These are phyloP conservation scores for Piaya cayana DNA, from an alignment of 2,113 vertebrate genomes.

Conservation along the genomic window DNA sequence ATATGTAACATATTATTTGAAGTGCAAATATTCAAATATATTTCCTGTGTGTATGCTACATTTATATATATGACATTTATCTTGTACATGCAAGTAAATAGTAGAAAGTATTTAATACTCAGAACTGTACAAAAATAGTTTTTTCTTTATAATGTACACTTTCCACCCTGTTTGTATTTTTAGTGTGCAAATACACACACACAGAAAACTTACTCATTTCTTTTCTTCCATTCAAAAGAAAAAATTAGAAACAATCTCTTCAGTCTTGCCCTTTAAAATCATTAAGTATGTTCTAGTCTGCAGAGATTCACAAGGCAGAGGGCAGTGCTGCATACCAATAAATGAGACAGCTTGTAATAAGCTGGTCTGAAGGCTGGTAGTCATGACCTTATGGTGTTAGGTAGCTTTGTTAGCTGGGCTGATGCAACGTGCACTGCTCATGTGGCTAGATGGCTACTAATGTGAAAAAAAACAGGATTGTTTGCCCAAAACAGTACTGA, in stretches of 20 bases:
- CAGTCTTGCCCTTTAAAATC: background rate
- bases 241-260: background rate
- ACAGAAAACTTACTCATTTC: background rate
- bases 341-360: background rate
- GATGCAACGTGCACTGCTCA: background rate
- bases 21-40: background rate
- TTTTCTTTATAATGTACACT: background rate
- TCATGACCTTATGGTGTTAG: accelerated
- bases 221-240: background rate
- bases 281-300: background rate
- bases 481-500: background rate
- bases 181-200: background rate
- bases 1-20: background rate
- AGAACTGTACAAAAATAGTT: background rate
- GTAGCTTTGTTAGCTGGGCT: background rate
- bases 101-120: background rate
- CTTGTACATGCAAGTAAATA: too few species aligned
- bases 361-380: background rate
- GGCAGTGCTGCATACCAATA: background rate
- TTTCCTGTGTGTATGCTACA: background rate
- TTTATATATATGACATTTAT: too few species aligned
- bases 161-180: background rate
- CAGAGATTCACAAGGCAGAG: background rate
- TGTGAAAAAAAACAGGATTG: background rate
- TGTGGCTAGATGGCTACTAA: background rate